A percentile compares a stretch with the other conserved stretches of the same genome.
phyloP scores from a whole-genome alignment of 1,140 invertebrate genomes.

The Danaus plexippus region DNA sequence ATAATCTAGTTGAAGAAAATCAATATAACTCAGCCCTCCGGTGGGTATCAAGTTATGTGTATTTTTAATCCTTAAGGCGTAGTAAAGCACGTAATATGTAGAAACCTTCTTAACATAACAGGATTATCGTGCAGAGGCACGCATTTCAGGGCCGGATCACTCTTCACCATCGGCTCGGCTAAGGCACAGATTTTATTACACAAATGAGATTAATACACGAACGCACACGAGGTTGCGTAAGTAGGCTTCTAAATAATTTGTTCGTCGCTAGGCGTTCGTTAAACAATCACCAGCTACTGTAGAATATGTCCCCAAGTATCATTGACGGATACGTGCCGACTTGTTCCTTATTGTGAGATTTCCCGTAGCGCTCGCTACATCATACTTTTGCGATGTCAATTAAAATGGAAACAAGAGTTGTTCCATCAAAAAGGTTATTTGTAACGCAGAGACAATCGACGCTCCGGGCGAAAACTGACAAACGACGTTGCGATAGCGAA shows the following conservation, averaged over 20 bases:
- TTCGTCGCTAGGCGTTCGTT: slow-evolving; percentile 15
- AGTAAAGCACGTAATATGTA: slow-evolving; percentile 77
- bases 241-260: slow-evolving; percentile 32
- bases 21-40: slow-evolving; percentile 26
- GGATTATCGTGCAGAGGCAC: slow-evolving; percentile 76
- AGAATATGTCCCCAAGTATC: slow-evolving; percentile 26
- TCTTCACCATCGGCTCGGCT: slow-evolving; percentile 55
- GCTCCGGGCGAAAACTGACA: slow-evolving; percentile 54
- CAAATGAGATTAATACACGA: slow-evolving; percentile 68
- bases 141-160: slow-evolving; percentile 69
- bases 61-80: slow-evolving; percentile 76
- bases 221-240: slow-evolving; percentile 39
- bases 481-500: slow-evolving; percentile 51
- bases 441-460: slow-evolving; percentile 50
- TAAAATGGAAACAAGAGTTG: slow-evolving; percentile 47
- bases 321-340: slow-evolving; percentile 21
- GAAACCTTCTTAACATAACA: slow-evolving; percentile 80
- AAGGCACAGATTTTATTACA: slow-evolving; percentile 71
- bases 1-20: slow-evolving; percentile 20
- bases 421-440: slow-evolving; percentile 55
- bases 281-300: slow-evolving; percentile 37
- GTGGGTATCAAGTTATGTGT: slow-evolving; percentile 46
- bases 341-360: slow-evolving; percentile 28
- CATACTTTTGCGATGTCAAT: slow-evolving; percentile 47
- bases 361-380: slow-evolving; percentile 18